A percentile compares a stretch with the other conserved stretches of the same genome.
These are phyloP conservation scores for Teleogryllus occipitalis DNA, from an alignment of 1,140 invertebrate genomes.

Conservation along the genomic window DNA sequence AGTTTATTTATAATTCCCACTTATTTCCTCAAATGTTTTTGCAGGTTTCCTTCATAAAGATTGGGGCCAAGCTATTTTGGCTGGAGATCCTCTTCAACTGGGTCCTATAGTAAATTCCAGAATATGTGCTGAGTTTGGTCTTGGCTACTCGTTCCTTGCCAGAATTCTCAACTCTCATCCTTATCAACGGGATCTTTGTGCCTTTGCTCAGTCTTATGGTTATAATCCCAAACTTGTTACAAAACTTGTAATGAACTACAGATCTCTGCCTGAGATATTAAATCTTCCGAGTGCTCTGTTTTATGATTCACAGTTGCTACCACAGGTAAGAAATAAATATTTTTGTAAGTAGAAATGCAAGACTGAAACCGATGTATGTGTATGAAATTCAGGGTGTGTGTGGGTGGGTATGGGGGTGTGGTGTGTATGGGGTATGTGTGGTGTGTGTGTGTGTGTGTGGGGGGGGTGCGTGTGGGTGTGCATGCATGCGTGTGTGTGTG, in stretches of 20 bases:
- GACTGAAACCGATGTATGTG: too few species aligned
- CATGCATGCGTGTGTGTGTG: too few species aligned
- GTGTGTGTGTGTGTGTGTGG: too few species aligned
- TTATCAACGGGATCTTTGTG: constrained; percentile 53
- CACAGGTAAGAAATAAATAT: constrained; percentile 30
- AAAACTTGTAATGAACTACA: constrained; percentile 63
- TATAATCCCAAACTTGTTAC: constrained; percentile 63
- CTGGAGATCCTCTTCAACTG: constrained; percentile 87
- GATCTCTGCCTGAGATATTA: constrained; percentile 71
- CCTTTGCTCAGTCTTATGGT: constrained; percentile 42
- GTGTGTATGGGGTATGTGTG: too few species aligned
- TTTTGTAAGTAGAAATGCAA: neutral
- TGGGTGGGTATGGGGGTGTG: too few species aligned
- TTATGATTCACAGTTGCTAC: constrained; percentile 63
- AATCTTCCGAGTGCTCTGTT: constrained; percentile 68
- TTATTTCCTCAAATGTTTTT: too few species aligned
- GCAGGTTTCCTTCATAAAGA: constrained; percentile 34
- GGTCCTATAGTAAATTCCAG: constrained; percentile 71
- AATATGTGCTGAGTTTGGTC: constrained; percentile 51
- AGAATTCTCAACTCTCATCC: constrained; percentile 27
- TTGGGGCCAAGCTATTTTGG: constrained; percentile 64
- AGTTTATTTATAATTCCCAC: too few species aligned
- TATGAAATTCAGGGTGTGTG: too few species aligned
- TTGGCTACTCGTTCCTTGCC: constrained; percentile 61
- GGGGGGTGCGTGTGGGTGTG: too few species aligned